phyloP scores from a whole-genome alignment of 2,797 vertebrate species.

The Sebastes wilsoni region DNA sequence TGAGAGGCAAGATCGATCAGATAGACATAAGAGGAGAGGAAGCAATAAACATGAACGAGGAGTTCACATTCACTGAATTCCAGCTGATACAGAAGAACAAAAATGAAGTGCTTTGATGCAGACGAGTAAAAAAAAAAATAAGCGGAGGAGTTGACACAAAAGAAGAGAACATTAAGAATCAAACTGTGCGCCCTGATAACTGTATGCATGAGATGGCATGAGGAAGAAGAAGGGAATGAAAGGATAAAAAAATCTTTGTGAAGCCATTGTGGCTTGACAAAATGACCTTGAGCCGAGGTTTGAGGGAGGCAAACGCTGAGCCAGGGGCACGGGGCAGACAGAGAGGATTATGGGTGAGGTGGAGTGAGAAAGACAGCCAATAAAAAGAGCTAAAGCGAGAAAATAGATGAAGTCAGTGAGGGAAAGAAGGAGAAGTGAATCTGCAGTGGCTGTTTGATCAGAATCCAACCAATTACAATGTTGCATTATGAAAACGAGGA shows the following conservation, averaged over 20 bases:
- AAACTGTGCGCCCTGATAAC: slow-evolving; percentile 1
- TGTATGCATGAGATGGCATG: neutral
- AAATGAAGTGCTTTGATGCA: slow-evolving; percentile 4
- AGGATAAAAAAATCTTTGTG: slow-evolving; percentile 1
- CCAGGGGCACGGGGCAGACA: slow-evolving; percentile 35
- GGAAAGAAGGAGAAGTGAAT: slow-evolving; percentile 3
- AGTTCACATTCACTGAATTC: slow-evolving; percentile 9
- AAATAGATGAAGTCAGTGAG: neutral
- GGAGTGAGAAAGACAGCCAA: slow-evolving; percentile 41
- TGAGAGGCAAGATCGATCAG: slow-evolving; percentile 16
- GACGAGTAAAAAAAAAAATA: neutral
- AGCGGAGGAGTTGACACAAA: neutral
- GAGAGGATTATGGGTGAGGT: slow-evolving; percentile 65
- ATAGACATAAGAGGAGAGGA: slow-evolving; percentile 21
- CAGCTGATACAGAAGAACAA: neutral
- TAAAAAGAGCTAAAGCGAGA: slow-evolving; percentile 15
- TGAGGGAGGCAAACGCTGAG: slow-evolving; percentile 45
- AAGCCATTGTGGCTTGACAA: slow-evolving; percentile 33
- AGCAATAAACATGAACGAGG: neutral
- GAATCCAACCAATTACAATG: slow-evolving; percentile 54
- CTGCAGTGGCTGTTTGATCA: slow-evolving; percentile 45
- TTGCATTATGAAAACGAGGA: slow-evolving; percentile 57
- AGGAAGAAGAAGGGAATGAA: slow-evolving; percentile 8
- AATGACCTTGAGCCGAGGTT: slow-evolving; percentile 65
- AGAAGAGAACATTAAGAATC: neutral